These are phyloP conservation scores for Carapus acus DNA, from an alignment of 2,797 vertebrate species.

Conservation along the genomic window DNA sequence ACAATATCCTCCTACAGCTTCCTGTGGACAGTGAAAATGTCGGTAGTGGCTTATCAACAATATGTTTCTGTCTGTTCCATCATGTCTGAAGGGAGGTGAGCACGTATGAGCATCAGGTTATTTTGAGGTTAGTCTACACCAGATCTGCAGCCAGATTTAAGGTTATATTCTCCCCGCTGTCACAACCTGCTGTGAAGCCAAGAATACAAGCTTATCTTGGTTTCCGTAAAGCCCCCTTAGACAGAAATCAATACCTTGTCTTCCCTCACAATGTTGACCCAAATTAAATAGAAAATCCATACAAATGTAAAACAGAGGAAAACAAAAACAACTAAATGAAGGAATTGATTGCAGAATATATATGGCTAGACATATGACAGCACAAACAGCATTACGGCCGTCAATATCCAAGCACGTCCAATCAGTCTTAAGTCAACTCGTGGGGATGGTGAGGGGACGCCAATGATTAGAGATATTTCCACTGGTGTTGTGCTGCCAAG, in stretches of 20 bases:
- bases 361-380: slow-evolving; percentile 41
- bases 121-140: slow-evolving; percentile 37
- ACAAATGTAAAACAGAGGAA: slow-evolving; percentile 66
- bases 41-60: slow-evolving; percentile 41
- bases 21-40: slow-evolving; percentile 31
- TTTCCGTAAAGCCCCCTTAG: slow-evolving; percentile 63
- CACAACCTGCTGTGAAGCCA: slow-evolving; percentile 57
- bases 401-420: slow-evolving; percentile 45
- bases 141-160: slow-evolving; percentile 53
- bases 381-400: slow-evolving; percentile 49
- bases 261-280: slow-evolving; percentile 68
- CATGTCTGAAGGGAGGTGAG: slow-evolving; percentile 24
- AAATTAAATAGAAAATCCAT: slow-evolving; percentile 75
- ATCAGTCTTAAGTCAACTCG: slow-evolving; percentile 40
- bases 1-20: slow-evolving; percentile 56
- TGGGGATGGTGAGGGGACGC: slow-evolving; percentile 34
- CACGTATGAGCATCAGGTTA: slow-evolving; percentile 39
- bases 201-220: slow-evolving; percentile 56
- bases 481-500: no score
- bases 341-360: slow-evolving; percentile 57
- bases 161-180: slow-evolving; percentile 49
- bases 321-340: slow-evolving; percentile 65
- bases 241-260: slow-evolving; percentile 69
- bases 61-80: slow-evolving; percentile 30
- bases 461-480: slow-evolving; percentile 41